Evolutionary conservation across 2,797 vertebrate species (phyloP), one percentile per base, ranked within the genome.

Genomic region (Chiloscyllium punctatum): DNA sequence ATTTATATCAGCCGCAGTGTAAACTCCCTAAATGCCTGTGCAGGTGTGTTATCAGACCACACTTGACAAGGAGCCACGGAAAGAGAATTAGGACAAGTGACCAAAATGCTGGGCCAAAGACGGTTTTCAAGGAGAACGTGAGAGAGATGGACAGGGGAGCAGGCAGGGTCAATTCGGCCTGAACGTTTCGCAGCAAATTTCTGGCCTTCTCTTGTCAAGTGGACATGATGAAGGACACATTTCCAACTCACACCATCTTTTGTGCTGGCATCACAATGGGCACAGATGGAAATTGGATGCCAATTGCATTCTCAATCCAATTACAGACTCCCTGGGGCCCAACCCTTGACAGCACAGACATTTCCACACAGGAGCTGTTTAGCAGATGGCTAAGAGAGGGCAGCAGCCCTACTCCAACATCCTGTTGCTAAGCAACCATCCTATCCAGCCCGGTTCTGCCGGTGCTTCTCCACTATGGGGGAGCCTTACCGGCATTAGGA

Each of bases 271-370:
- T 66, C 30, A 66, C 90, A 68, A 68, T 69, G 90, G 90, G 62
- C 33, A 23, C 57, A 92, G 90, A 92, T 68, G 90, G 90, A 69
- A 92, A 92, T 18, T 25, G 62, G 62, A 92, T 92, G 62, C 90
- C 90, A 92, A 37, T 42, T 92, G 57, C 90, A 68, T 42, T 92
- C 57, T 68, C 21, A 92, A 92, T 92, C 62, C n/a, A 92, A 92
- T 92, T 23, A 68, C 37, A 37, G 18, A 37, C 23, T 68, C 62
- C 62, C 33, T 27, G 62, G 33, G 18, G 90, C n/a, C 37, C 90
- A 68, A 42, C 62, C 25, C 90, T 11, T 69, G 88, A 66, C 33
- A 68, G 62, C 23, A 62, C 88, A 91, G 88, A 92, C 90, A 92
- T 68, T 68, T 42, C 42, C n/a, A 25, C n/a, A 11, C 62, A 92